Conservation (phyloP, 2,113 vertebrate species). For the Platysternon megacephalum region DNA sequence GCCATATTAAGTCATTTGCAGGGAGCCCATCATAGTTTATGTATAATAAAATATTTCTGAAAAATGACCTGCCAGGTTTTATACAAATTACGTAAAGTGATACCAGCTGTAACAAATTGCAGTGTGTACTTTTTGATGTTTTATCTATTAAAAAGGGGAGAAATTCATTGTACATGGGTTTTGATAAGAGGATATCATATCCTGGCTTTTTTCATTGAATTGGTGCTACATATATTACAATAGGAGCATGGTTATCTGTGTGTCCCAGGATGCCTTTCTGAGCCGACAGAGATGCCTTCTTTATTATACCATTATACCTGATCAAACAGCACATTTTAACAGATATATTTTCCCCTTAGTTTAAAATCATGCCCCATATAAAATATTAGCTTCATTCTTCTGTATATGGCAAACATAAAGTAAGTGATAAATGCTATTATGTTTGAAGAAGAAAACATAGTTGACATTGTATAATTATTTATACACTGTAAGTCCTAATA, state of each 20-base stretch:
- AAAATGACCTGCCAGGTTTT: background rate
- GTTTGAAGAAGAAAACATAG: background rate
- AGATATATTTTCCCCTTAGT: background rate
- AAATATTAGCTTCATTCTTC: background rate
- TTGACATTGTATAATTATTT: background rate
- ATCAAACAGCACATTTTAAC: background rate
- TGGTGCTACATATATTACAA: background rate
- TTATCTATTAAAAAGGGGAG: background rate
- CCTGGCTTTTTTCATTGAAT: background rate
- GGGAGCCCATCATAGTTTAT: background rate
- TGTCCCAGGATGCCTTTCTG: background rate
- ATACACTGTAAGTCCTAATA: background rate
- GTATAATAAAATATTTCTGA: background rate
- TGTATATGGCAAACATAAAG: rapidly evolving
- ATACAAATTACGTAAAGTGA: rapidly evolving
- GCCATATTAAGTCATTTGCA: background rate
- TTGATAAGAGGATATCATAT: background rate
- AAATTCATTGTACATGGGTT: background rate
- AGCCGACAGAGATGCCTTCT: background rate
- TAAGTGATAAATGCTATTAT: background rate
- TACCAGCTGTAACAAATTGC: background rate
- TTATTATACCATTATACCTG: background rate
- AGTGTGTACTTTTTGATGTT: background rate
- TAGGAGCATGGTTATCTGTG: background rate
- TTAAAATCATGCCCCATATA: background rate